These are phyloP conservation scores for Stenchaetothrips biformis DNA, from an alignment of 2,888 invertebrate genomes.

Conservation along the genomic window DNA sequence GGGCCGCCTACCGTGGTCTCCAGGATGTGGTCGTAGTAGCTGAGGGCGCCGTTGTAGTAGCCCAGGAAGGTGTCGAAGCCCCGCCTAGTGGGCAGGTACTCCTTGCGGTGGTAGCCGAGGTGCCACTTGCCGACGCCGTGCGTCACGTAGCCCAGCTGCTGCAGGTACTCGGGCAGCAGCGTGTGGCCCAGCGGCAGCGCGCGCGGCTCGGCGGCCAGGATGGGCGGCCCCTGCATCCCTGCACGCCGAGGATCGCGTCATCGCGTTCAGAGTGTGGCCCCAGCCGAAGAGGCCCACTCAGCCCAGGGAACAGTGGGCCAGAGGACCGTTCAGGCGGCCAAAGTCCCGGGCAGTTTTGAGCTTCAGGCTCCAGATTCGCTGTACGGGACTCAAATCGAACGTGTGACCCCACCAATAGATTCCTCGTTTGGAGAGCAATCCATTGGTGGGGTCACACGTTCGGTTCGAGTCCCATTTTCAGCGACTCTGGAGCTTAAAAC, in stretches of 20 bases:
- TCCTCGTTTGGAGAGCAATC: too few species aligned
- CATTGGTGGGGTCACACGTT: too few species aligned
- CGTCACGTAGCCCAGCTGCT: conserved; percentile 65
- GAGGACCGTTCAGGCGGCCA: too few species aligned
- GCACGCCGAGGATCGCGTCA: conserved; percentile 33
- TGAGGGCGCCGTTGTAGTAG: conserved; percentile 68
- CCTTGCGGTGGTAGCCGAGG: conserved; percentile 68
- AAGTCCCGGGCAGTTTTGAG: too few species aligned
- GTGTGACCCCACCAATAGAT: too few species aligned
- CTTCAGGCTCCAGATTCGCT: too few species aligned
- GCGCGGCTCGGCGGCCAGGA: conserved; percentile 63
- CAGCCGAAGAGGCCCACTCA: too few species aligned
- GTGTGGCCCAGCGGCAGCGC: conserved; percentile 64
- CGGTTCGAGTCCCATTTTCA: too few species aligned
- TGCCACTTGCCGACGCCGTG: conserved; percentile 90
- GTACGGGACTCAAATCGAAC: too few species aligned
- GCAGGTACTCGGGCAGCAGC: conserved; percentile 65
- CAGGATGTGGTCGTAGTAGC: conserved; percentile 65
- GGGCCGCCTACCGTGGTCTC: conserved; percentile 47
- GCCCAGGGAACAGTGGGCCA: too few species aligned
- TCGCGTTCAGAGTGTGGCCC: too few species aligned
- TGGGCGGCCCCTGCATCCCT: conserved; percentile 69
- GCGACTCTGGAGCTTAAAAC: too few species aligned
- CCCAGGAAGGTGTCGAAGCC: conserved; percentile 80
- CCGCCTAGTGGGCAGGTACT: conserved; percentile 66